Evolutionary conservation across 2,113 vertebrate genomes (phyloP).

Genomic region (Geococcyx californianus): DNA sequence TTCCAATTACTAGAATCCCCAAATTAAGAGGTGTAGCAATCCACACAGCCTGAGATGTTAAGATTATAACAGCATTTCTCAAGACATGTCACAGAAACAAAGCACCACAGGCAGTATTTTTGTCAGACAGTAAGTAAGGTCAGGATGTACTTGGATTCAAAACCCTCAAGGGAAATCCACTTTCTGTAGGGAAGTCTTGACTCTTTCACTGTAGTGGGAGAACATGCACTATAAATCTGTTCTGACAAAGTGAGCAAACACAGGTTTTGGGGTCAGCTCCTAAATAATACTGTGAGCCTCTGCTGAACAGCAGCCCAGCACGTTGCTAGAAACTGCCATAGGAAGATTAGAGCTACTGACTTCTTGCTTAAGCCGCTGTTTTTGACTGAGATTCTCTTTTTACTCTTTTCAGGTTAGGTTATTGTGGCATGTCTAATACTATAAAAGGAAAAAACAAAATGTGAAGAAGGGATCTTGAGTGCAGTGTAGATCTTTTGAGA

Average conservation of each 20-base stretch:
- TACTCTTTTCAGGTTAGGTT: not conserved
- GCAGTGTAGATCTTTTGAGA: not conserved
- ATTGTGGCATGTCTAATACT: not conserved
- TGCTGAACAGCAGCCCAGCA: not conserved
- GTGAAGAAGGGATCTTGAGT: not conserved
- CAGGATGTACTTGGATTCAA: not conserved
- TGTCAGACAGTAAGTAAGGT: constrained; percentile 11
- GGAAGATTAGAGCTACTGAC: not conserved
- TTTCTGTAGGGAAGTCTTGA: not conserved
- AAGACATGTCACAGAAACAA: not conserved
- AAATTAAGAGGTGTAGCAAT: not conserved
- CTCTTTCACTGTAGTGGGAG: not conserved
- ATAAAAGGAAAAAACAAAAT: not conserved
- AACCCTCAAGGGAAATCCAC: constrained; percentile 5
- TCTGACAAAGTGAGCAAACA: constrained; percentile 4
- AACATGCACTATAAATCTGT: not conserved
- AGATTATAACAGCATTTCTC: not conserved
- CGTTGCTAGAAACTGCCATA: not conserved
- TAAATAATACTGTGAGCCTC: not conserved
- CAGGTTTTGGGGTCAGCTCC: not conserved
- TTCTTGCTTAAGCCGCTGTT: not conserved
- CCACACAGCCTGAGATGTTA: not conserved
- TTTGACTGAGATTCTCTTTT: not conserved
- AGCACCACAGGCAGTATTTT: not conserved
- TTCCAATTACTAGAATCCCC: not conserved